Percentiles rank a stretch among this genome's conserved stretches.
phyloP scores from a whole-genome alignment of 2,797 vertebrate species.

The Hapalemur alaotrensis region DNA sequence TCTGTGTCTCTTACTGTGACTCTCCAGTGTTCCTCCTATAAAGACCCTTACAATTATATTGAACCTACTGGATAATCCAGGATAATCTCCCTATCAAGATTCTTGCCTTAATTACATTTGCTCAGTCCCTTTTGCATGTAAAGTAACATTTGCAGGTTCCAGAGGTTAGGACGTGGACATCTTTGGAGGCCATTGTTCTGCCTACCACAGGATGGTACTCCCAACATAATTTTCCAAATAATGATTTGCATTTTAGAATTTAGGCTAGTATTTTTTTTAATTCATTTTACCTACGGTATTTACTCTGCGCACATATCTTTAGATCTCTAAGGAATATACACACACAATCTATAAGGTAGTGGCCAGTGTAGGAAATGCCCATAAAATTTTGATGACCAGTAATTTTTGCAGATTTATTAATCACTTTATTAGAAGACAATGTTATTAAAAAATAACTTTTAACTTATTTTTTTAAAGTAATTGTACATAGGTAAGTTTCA shows the following conservation, averaged over 20 bases:
- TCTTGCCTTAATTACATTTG: not conserved
- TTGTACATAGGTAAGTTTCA: not conserved
- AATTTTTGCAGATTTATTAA: not conserved
- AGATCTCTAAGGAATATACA: not conserved
- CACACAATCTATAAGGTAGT: not conserved
- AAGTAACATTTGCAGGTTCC: not conserved
- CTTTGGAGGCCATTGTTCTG: not conserved
- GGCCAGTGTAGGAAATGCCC: not conserved
- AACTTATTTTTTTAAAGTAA: not conserved
- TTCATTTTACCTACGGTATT: not conserved
- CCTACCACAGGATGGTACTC: not conserved
- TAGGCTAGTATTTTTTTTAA: not conserved
- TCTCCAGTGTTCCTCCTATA: not conserved
- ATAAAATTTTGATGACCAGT: not conserved
- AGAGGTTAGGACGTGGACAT: not conserved
- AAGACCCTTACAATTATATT: not conserved
- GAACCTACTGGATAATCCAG: not conserved
- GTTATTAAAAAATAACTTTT: not conserved
- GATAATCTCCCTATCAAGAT: not conserved
- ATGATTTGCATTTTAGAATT: constrained; percentile 16
- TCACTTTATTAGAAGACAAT: not conserved
- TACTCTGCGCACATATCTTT: not conserved
- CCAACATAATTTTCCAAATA: not conserved
- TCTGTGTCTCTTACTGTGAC: not conserved
- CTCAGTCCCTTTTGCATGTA: not conserved